A percentile compares a stretch with the other conserved stretches of the same genome.
phyloP scores from a whole-genome alignment of 2,113 vertebrate genomes.

The Barnardius zonarius region DNA sequence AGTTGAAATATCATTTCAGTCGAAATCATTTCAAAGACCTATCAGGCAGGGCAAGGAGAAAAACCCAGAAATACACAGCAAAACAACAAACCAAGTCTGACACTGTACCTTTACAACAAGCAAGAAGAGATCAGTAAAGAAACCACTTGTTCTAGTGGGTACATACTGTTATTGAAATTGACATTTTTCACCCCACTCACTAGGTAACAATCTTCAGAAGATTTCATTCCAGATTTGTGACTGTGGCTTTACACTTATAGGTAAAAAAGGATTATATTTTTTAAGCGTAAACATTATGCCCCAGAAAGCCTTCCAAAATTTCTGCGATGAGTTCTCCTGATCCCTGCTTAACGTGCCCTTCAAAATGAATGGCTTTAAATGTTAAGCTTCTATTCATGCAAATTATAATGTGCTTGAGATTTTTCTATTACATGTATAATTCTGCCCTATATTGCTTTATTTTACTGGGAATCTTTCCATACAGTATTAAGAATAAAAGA shows the following conservation, averaged over 20 bases:
- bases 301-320: slow-evolving; percentile 2
- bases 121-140: neutral
- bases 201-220: neutral
- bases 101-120: neutral
- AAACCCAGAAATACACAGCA: neutral
- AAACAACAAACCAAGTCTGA: neutral
- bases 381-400: neutral
- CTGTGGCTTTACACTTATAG: neutral
- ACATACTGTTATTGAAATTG: neutral
- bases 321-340: neutral
- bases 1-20: neutral
- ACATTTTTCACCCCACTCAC: slow-evolving; percentile 6
- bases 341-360: neutral
- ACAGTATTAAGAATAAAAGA: neutral
- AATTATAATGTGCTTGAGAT: neutral
- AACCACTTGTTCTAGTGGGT: neutral
- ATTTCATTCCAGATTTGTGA: neutral
- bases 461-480: slow-evolving; percentile 9
- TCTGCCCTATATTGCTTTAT: neutral
- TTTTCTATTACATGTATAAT: slow-evolving; percentile 7
- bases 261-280: neutral
- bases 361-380: slow-evolving; percentile 13
- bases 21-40: neutral
- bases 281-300: neutral
- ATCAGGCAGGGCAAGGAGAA: neutral